Conservation (phyloP, 2,888 invertebrate species). For the Onchidella celtica region DNA sequence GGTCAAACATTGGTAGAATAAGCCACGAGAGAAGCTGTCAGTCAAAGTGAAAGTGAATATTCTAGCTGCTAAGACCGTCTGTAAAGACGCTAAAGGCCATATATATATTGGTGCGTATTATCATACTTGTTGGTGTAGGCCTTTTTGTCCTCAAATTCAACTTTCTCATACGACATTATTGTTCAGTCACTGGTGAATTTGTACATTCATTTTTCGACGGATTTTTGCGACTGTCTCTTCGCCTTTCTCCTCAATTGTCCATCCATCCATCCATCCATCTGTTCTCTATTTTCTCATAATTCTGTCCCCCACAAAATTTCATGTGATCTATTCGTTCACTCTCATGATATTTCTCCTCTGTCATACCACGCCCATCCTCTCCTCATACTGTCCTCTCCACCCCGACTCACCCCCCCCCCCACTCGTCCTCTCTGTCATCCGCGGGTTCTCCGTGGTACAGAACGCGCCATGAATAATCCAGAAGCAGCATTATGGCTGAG, state of each 20-base stretch:
- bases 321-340: too few species aligned
- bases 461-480: constrained; percentile 29
- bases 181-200: neutral
- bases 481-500: neutral
- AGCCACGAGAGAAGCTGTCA: too few species aligned
- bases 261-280: neutral
- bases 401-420: neutral
- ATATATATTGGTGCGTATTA: too few species aligned
- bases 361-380: neutral
- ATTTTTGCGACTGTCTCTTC: neutral
- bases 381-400: neutral
- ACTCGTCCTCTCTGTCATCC: constrained; percentile 15
- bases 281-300: too few species aligned
- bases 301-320: too few species aligned
- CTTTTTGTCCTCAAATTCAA: too few species aligned
- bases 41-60: too few species aligned
- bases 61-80: too few species aligned
- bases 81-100: too few species aligned
- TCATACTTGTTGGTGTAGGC: too few species aligned
- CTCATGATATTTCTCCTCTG: neutral
- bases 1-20: too few species aligned
- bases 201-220: neutral
- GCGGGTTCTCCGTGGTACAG: neutral
- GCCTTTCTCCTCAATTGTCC: neutral
- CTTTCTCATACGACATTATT: too few species aligned